phyloP scores from a whole-genome alignment of 2,888 invertebrate species.

The Dryadula phaetusa region DNA sequence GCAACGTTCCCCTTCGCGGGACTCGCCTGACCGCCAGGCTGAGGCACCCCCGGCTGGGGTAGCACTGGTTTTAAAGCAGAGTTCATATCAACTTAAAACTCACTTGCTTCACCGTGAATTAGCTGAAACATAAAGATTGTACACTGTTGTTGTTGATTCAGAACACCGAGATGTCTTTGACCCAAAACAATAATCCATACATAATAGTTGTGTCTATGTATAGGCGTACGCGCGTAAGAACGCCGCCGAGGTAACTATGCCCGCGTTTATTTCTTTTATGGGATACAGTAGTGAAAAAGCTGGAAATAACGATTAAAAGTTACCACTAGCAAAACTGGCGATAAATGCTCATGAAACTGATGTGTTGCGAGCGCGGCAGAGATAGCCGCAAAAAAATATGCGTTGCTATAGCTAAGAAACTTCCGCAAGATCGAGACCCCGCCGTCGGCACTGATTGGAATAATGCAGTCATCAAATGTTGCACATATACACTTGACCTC shows the following conservation, averaged over 20 bases:
- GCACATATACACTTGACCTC: conserved; percentile 61
- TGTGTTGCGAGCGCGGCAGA: conserved; percentile 62
- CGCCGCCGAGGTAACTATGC: conserved; percentile 65
- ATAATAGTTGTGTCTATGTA: conserved; percentile 63
- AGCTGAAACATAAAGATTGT: conserved; percentile 74
- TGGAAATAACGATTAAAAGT: conserved; percentile 59
- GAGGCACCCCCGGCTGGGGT: conserved; percentile 78
- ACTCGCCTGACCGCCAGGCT: conserved; percentile 75
- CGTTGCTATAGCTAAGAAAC: conserved; percentile 79
- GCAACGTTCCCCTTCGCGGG: conserved; percentile 78
- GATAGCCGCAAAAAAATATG: conserved; percentile 81
- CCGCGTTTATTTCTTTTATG: conserved; percentile 57
- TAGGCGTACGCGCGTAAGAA: conserved; percentile 72
- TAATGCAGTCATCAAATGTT: conserved; percentile 59
- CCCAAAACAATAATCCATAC: conserved; percentile 80
- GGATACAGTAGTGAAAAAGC: conserved; percentile 48
- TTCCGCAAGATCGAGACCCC: conserved; percentile 74
- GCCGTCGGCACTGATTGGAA: conserved; percentile 61
- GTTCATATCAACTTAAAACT: conserved; percentile 80
- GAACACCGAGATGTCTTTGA: conserved; percentile 75
- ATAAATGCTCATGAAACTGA: conserved; percentile 70
- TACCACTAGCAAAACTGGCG: conserved; percentile 68
- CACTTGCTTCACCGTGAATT: conserved; percentile 54
- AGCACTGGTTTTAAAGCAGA: conserved; percentile 86
- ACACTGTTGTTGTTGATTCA: conserved; percentile 66